These are phyloP conservation scores for Aix galericulata DNA, from an alignment of 2,113 vertebrate species.

Conservation along the genomic window DNA sequence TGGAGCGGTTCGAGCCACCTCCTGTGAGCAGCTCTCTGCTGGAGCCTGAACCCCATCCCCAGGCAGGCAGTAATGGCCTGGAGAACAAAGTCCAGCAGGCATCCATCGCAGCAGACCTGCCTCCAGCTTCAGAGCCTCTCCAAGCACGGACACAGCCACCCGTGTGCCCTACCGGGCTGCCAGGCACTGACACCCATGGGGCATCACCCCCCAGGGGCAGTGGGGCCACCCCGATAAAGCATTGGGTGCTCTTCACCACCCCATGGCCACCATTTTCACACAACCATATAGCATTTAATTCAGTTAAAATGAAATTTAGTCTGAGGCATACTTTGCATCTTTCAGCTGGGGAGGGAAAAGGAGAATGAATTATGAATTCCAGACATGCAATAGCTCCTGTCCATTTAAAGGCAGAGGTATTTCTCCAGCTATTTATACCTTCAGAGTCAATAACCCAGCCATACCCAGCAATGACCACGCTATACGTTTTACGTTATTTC, in stretches of 20 bases:
- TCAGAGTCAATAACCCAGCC: background rate
- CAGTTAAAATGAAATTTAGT: background rate
- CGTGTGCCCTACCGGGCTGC: accelerated
- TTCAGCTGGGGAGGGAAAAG: background rate
- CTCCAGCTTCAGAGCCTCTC: background rate
- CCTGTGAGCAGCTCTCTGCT: background rate
- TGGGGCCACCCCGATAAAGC: background rate
- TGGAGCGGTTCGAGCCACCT: background rate
- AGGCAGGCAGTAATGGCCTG: accelerated
- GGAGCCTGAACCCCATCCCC: background rate
- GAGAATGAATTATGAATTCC: background rate
- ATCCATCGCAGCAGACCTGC: background rate
- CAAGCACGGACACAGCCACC: accelerated
- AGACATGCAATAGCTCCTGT: background rate
- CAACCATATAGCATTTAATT: background rate
- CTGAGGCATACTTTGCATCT: background rate
- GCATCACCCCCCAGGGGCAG: background rate
- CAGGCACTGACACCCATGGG: background rate
- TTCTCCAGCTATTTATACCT: constrained; percentile 11
- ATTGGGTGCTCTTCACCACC: background rate
- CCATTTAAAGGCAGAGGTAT: background rate
- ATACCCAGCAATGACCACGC: background rate
- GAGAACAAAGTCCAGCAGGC: accelerated
- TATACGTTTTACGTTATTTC: background rate
- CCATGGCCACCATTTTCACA: background rate